Percentiles rank a stretch among this genome's conserved stretches.
Conservation (phyloP, 2,797 vertebrate species). For the Amblyopsis hoosieri region DNA sequence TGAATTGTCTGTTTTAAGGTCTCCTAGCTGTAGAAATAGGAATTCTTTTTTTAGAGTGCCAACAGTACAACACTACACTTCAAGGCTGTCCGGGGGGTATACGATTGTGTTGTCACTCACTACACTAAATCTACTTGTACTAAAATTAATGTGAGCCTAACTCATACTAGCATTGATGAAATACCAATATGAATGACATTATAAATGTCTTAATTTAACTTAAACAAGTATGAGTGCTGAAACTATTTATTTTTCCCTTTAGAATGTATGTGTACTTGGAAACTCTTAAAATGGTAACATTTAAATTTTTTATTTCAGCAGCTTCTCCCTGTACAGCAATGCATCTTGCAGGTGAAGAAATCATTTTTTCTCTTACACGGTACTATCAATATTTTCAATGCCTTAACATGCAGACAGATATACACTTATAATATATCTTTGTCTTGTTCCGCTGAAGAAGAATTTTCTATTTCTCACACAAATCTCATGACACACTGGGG, state of each 20-base stretch:
- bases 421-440: not conserved
- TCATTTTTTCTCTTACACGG: not conserved
- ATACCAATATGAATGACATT: conserved; percentile 24
- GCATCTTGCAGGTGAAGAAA: not conserved
- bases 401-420: conserved; percentile 1
- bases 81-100: conserved; percentile 35
- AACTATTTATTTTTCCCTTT: conserved; percentile 39
- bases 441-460: not conserved
- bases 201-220: conserved; percentile 44
- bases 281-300: conserved; percentile 22
- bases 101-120: conserved; percentile 61
- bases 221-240: conserved; percentile 48
- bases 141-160: no score
- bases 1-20: conserved; percentile 52
- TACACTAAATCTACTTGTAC: conserved; percentile 23
- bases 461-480: conserved; percentile 1
- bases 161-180: no score
- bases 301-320: conserved; percentile 13
- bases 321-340: not conserved
- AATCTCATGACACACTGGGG: not conserved
- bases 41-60: conserved; percentile 56
- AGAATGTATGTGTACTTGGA: conserved; percentile 16
- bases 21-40: conserved; percentile 52
- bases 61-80: conserved; percentile 57
- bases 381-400: not conserved